Percentiles rank a stretch among this genome's conserved stretches.
phyloP scores from a whole-genome alignment of 2,888 invertebrate species.

The Lochmaea crataegi region DNA sequence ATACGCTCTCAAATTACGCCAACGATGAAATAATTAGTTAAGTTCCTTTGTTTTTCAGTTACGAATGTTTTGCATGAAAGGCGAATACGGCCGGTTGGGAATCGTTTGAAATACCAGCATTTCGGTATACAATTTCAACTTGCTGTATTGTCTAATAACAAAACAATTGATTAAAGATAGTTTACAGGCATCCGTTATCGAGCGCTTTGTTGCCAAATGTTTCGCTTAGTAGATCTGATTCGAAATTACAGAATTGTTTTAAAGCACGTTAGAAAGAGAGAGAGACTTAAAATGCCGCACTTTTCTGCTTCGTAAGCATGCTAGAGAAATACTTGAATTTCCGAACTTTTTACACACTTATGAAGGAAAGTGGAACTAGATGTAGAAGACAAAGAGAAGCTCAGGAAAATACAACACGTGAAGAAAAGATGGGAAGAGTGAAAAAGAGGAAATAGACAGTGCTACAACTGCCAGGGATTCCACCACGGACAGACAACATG shows the following conservation, averaged over 20 bases:
- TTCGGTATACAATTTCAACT: conserved; percentile 22
- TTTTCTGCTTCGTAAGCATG: too few species aligned
- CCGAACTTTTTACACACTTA: too few species aligned
- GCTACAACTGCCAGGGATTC: too few species aligned
- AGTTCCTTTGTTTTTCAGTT: conserved; percentile 9
- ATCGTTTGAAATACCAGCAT: conserved; percentile 24
- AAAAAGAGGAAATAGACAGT: too few species aligned
- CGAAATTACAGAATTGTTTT: neutral
- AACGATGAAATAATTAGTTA: conserved; percentile 16
- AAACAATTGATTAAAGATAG: conserved; percentile 4
- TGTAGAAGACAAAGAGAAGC: too few species aligned
- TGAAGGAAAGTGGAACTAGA: too few species aligned
- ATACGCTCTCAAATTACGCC: conserved; percentile 10
- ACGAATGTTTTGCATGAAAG: conserved; percentile 6
- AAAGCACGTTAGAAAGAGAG: too few species aligned
- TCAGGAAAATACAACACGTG: too few species aligned
- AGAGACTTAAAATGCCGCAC: too few species aligned
- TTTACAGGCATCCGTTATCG: neutral
- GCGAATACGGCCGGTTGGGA: neutral
- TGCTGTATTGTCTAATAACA: conserved; percentile 8
- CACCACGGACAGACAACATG: too few species aligned
- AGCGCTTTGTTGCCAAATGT: neutral
- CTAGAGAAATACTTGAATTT: too few species aligned
- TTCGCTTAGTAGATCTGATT: neutral
- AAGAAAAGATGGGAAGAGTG: too few species aligned